Evolutionary conservation across 2,797 vertebrate species (phyloP), one percentile per base, ranked within the genome.

Genomic region (Poeciliopsis turneri): DNA sequence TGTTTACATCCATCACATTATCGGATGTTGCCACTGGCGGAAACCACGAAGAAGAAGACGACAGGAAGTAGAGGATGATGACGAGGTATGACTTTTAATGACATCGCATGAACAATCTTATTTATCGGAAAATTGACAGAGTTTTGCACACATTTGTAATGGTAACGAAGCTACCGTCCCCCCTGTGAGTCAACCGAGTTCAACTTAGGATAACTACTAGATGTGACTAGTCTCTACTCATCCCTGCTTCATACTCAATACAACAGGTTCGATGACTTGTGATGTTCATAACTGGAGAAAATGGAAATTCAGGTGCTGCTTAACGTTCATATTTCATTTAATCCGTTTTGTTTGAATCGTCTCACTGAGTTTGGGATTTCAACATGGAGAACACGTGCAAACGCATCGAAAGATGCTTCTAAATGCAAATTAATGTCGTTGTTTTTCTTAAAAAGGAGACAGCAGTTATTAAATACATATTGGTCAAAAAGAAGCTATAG

Each of bases 291-390:
- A 85, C 82, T 78, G 49, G 75, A 53, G 61, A 41, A 77, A 83
- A 23, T 86, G 85, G 8, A 85, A 85, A 86, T 82, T 39, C 70
- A 84, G 74, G 39, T 71, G 80, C 82, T 92, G 85, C 93, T 93
- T 91, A 88, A 69, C 70, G 64, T 77, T 45, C 66, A 76, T 76
- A 72, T 78, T 80, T 77, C 71, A 79, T 76, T 78, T 82, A 41
- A 77, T 72, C 71, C 30, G 11, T 79, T 75, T 76, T 75, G 84
- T 92, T 87, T 92, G 78, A 92, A 89, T 59, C 43, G 2, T 25
- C 66, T 45, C 12, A 25, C 20, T 69, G 66, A 43, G 39, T 43
- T 20, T 41, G 75, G 71, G 82, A 84, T 78, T 79, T 84, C 66
- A 87, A 73, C 61, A 25, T 2, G 20, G 77, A 55, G 86, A 71